Base-by-base conservation (phyloP, 2,888 invertebrate species). In the Melanostoma scalare region DNA sequence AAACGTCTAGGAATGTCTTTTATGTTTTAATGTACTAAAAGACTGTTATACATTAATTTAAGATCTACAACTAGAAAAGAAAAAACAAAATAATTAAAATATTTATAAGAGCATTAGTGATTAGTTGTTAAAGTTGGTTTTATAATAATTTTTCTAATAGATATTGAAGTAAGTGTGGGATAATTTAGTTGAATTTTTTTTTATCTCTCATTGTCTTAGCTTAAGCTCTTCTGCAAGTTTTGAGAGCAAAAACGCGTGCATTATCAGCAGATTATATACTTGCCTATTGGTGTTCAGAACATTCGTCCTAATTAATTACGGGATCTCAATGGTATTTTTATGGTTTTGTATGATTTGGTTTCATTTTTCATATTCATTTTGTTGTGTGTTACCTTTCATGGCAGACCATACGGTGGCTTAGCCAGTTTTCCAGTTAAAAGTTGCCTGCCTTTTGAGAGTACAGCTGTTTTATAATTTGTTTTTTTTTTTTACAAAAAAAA, bases 1-100 rank as follows among this genome's bases (percentile, higher is more conserved):
- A 63, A 63, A 60, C 61, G 68, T 77, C 61, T 87, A 73, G 60
- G 74, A 86, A 86, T 86, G 86, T 80, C 80, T 86, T 81, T 86
- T 86, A 86, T 80, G 85, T 86, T 87, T 87, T 89, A 74, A 89
- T 89, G 87, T 90, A 90, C 90, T 89, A 86, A 88, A 90, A 90
- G 90, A 90, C 90, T 90, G 90, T 90, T 90, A 89, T 87, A 89
- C 88, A 88, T 90, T 89, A 88, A 87, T 80, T 85, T 75, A 84
- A 84, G 84, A 42, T 74, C 65, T 79, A 84, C 33, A 67, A 36
- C 36, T 36, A 63, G 31, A 38, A 10, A 60, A 82, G 72, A 68
- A 30, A 75, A 71, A 36, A 60, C 20, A 33, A 20, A 67, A 42
- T 53, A 58, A 30, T 50, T 53, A n/a, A 48, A 36, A 52, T 6